A percentile compares a stretch with the other conserved stretches of the same genome.
phyloP scores from a whole-genome alignment of 2,888 invertebrate genomes.

The Dermolepida albohirtum region DNA sequence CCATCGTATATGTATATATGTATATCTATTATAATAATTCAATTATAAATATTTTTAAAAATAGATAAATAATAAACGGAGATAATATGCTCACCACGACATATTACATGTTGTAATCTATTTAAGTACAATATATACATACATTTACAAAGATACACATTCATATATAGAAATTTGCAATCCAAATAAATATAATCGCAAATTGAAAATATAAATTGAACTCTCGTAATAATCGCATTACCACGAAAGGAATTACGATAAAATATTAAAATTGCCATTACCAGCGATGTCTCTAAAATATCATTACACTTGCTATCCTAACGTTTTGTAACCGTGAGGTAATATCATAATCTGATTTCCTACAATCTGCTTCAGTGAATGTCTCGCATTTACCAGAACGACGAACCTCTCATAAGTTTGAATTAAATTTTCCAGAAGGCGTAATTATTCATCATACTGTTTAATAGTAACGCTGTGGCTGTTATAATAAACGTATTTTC shows the following conservation, averaged over 20 bases:
- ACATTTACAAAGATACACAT: constrained; percentile 1
- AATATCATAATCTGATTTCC: constrained; percentile 19
- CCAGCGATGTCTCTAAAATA: background rate
- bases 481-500: constrained; percentile 2
- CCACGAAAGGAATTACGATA: constrained; percentile 3
- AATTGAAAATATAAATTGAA: constrained; percentile 20
- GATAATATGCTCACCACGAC: background rate
- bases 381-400: constrained; percentile 11
- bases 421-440: constrained; percentile 28
- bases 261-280: constrained; percentile 20
- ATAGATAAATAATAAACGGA: too few species aligned
- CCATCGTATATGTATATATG: too few species aligned
- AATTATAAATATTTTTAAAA: too few species aligned
- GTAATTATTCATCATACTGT: constrained; percentile 18
- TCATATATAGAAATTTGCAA: constrained; percentile 13
- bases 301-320: constrained; percentile 3
- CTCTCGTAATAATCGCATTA: constrained; percentile 13
- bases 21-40: too few species aligned
- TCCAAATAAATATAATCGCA: constrained; percentile 16
- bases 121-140: background rate
- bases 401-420: constrained; percentile 1
- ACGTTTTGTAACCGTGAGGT: constrained; percentile 10
- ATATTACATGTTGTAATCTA: constrained; percentile 9
- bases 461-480: constrained; percentile 3
- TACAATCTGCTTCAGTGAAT: constrained; percentile 13